Evolutionary conservation across 2,113 vertebrate species (phyloP).

Genomic region (Athene noctua): DNA sequence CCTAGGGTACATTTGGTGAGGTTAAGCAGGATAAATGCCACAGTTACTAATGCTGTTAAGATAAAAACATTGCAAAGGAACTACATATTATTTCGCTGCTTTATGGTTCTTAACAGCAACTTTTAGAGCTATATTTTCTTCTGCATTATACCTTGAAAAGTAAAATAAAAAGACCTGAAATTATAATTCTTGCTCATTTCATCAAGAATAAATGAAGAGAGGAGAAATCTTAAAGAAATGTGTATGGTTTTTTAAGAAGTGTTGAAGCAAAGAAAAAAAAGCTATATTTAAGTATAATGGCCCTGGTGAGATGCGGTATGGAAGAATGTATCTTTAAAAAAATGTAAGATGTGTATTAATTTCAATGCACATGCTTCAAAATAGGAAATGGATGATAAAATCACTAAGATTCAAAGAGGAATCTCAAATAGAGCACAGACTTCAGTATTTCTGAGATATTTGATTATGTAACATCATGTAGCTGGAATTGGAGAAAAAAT

Average conservation of each 20-base stretch:
- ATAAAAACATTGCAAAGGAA: slow-evolving; percentile 55
- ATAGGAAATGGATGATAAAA: background rate
- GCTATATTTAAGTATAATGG: background rate
- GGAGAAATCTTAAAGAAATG: background rate
- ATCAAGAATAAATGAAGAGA: background rate
- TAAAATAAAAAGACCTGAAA: slow-evolving; percentile 35
- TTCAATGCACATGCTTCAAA: background rate
- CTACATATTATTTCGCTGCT: slow-evolving; percentile 49
- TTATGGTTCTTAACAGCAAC: slow-evolving; percentile 58
- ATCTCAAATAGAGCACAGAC: background rate
- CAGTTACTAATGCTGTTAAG: slow-evolving; percentile 66
- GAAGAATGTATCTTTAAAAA: background rate
- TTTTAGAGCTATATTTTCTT: slow-evolving; percentile 48
- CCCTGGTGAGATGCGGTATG: background rate
- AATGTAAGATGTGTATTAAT: background rate
- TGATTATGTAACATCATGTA: background rate
- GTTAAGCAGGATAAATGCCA: slow-evolving; percentile 76
- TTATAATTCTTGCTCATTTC: slow-evolving; percentile 22
- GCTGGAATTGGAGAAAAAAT: background rate
- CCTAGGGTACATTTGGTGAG: slow-evolving; percentile 62
- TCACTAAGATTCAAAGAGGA: background rate
- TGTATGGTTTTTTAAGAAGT: background rate
- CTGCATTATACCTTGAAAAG: slow-evolving; percentile 29
- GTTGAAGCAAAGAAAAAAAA: background rate
- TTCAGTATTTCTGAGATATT: background rate